Conservation (phyloP, 92 coral and sea anemone species). For the Micromussa lordhowensis region DNA sequence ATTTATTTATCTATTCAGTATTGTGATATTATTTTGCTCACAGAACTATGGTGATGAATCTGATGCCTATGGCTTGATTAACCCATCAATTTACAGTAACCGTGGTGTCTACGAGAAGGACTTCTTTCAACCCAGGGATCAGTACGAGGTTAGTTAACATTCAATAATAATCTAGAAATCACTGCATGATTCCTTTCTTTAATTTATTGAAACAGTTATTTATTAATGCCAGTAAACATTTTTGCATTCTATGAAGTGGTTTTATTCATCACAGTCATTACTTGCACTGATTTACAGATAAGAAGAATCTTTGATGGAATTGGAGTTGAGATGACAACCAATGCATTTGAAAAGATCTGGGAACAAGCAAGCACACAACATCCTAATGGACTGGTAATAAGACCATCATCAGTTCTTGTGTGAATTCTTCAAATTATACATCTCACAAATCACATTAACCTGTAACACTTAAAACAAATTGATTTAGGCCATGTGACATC, state of each 20-base stretch:
- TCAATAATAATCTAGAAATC: too few relatives aligned
- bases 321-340: slow-evolving; percentile 92
- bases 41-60: slow-evolving; percentile 99
- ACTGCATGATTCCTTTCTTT: too few relatives aligned
- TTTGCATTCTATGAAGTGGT: neutral
- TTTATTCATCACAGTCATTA: neutral
- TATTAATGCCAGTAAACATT: too few relatives aligned
- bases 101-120: slow-evolving; percentile 95
- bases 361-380: slow-evolving; percentile 77
- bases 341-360: slow-evolving; percentile 93
- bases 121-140: slow-evolving; percentile 91
- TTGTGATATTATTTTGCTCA: neutral
- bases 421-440: too few relatives aligned
- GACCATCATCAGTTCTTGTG: neutral
- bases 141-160: slow-evolving; percentile 74
- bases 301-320: slow-evolving; percentile 97
- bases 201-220: too few relatives aligned
- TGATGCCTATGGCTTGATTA: slow-evolving; percentile 96
- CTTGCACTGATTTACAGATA: slow-evolving; percentile 53
- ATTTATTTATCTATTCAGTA: neutral
- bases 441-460: too few relatives aligned
- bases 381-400: slow-evolving; percentile 84
- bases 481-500: neutral
- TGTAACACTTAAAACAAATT: too few relatives aligned
- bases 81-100: slow-evolving; percentile 94